Conservation (phyloP, 2,888 invertebrate species). For the Mimas tiliae region DNA sequence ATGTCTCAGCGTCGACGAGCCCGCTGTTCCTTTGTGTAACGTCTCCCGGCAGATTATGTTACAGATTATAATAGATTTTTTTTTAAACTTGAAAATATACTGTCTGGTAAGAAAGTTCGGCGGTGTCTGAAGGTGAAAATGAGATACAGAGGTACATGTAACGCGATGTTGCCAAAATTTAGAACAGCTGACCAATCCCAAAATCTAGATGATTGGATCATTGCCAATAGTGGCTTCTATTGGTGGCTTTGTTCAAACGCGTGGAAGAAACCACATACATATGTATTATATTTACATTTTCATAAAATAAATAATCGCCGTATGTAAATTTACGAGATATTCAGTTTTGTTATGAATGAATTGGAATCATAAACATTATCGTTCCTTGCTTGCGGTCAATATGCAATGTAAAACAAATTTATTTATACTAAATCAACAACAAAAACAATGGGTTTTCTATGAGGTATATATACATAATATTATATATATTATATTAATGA, state of each 20-base stretch:
- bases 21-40: slow-evolving; percentile 62
- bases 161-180: slow-evolving; percentile 72
- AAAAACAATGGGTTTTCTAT: too few relatives aligned
- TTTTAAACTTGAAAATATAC: slow-evolving; percentile 39
- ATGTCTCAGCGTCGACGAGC: slow-evolving; percentile 55
- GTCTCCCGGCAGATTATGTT: slow-evolving; percentile 47
- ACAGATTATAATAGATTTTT: slow-evolving; percentile 33
- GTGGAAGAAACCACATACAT: not conserved
- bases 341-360: not conserved
- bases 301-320: not conserved
- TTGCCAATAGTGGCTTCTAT: slow-evolving; percentile 55
- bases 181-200: slow-evolving; percentile 56
- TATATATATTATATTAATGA: too few relatives aligned
- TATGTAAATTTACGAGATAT: not conserved
- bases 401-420: too few relatives aligned
- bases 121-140: slow-evolving; percentile 73
- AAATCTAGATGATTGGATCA: slow-evolving; percentile 67
- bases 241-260: slow-evolving; percentile 5
- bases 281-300: slow-evolving; percentile 2
- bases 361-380: too few relatives aligned
- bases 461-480: too few relatives aligned
- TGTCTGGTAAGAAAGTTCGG: slow-evolving; percentile 48
- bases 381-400: not conserved
- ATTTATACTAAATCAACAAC: too few relatives aligned
- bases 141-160: slow-evolving; percentile 62